These are phyloP conservation scores for Schizaphis graminum DNA, from an alignment of 2,888 invertebrate genomes.

Conservation along the genomic window DNA sequence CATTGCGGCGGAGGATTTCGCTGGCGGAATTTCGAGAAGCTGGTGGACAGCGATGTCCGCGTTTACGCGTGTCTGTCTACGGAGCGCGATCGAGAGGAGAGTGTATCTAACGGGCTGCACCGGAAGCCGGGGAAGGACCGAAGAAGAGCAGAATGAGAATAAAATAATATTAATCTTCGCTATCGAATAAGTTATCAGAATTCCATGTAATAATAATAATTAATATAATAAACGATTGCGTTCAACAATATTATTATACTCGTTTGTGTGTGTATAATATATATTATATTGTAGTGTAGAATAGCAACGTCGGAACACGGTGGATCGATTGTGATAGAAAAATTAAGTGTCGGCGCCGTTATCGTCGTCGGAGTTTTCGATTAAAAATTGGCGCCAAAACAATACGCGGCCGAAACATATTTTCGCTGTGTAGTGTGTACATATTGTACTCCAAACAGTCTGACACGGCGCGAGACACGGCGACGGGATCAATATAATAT, in stretches of 20 bases:
- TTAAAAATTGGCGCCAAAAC: slow-evolving; percentile 51
- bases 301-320: neutral
- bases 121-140: neutral
- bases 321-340: neutral
- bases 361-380: slow-evolving; percentile 4
- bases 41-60: neutral
- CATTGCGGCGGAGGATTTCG: neutral
- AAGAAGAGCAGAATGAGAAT: neutral
- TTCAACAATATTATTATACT: neutral
- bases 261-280: no score
- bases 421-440: neutral
- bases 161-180: neutral
- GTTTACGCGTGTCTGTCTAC: neutral
- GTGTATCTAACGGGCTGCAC: neutral
- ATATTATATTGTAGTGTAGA: neutral
- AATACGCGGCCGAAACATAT: slow-evolving; percentile 6
- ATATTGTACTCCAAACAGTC: neutral
- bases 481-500: slow-evolving; percentile 39
- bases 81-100: neutral
- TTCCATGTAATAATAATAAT: neutral
- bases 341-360: slow-evolving; percentile 10
- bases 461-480: neutral
- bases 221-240: neutral
- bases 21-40: neutral
- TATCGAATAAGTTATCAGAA: neutral